These are phyloP conservation scores for Rhea pennata DNA, from an alignment of 2,113 vertebrate genomes.

Conservation along the genomic window DNA sequence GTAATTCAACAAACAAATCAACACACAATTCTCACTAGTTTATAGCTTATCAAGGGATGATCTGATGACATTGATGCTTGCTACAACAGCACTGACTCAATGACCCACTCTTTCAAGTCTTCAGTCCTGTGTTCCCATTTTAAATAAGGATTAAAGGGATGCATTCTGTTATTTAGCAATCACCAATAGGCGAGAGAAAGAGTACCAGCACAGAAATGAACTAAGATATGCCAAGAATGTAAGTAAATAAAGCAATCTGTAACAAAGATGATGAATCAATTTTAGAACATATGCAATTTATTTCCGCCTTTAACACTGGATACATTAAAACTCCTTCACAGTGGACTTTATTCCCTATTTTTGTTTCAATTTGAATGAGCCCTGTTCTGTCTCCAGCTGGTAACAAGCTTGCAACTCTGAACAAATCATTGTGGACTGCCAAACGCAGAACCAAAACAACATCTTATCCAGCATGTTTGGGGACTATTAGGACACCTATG, in stretches of 20 bases:
- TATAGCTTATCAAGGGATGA: background rate
- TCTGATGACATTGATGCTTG: background rate
- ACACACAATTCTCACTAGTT: background rate
- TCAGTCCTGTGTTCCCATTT: background rate
- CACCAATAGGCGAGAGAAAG: background rate
- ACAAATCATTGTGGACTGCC: background rate
- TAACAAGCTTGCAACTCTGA: background rate
- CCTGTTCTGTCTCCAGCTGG: background rate
- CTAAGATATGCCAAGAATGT: background rate
- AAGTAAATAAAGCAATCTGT: background rate
- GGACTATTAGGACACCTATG: background rate
- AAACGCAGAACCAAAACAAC: background rate
- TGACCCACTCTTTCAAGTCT: background rate
- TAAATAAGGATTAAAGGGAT: background rate
- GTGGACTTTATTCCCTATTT: background rate
- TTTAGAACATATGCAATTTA: background rate
- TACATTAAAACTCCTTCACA: background rate
- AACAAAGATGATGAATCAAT: background rate
- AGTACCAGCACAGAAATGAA: background rate
- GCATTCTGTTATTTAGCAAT: background rate
- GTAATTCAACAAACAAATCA: background rate
- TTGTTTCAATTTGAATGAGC: background rate
- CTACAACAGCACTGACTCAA: background rate
- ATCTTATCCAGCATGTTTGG: background rate
- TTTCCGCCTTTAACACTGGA: background rate